Evolutionary conservation across 2,797 vertebrate species (phyloP), one percentile per base, ranked within the genome.

Genomic region (Peromyscus aztecus): DNA sequence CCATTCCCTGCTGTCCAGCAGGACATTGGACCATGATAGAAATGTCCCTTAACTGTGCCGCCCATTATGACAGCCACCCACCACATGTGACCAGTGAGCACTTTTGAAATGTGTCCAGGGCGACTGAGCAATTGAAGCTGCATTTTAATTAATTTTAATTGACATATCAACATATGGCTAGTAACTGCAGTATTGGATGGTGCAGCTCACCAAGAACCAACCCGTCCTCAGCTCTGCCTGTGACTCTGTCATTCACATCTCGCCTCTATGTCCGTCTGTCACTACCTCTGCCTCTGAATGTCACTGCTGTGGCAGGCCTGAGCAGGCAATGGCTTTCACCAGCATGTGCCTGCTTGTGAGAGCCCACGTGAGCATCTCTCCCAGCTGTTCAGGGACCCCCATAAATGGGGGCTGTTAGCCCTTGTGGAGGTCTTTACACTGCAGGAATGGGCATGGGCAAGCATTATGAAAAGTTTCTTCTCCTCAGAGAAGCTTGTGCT

Each of bases 321-420:
- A 13, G 59, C 29, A 5, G 3, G 67, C 49, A 1, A 63, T 17
- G 24, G 67, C 67, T 82, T 0, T 34, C 19, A 12, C 52, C 11
- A 29, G 43, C 90, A n/a, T 6, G 2, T 4, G 0, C 49, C 49
- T 2, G 52, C 29, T n/a, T 82, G 0, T 46, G 7, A 11, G 46
- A 57, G 19, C 13, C 2, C 0, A 12, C 0, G 0, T 0, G 2
- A 9, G 0, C 2, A 0, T 80, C 19, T 46, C 40, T 90, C 10
- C 59, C 57, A 10, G 4, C 6, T n/a, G 78, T 9, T 4, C 24
- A 34, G 78, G 7, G 59, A 63, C 40, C 40, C 46, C 29, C 43
- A 10, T 0, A n/a, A n/a, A 0, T 7, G 8, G 63, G 86, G 81
- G 23, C 34, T 23, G 90, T 13, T 29, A 7, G 43, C 4, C 8